A percentile compares a stretch with the other conserved stretches of the same genome.
Conservation (phyloP, 1,140 invertebrate species). For the Arctopsyche grandis region DNA sequence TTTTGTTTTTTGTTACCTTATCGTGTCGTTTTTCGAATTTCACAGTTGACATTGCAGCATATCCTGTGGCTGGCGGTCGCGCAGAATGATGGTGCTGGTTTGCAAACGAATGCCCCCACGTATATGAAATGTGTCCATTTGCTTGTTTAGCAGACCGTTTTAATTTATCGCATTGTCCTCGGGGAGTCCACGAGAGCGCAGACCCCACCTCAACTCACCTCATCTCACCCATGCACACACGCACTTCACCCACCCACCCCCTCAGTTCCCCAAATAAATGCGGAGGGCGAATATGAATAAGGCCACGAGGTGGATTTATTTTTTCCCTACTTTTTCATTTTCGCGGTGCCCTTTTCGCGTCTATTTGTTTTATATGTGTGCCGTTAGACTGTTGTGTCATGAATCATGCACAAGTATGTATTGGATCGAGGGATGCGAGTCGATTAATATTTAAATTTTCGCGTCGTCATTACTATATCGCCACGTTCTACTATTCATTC, state of each 20-base stretch:
- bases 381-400: background rate
- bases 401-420: background rate
- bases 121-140: slow-evolving; percentile 47
- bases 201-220: no score
- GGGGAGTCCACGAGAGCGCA: background rate
- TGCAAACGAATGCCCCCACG: slow-evolving; percentile 18
- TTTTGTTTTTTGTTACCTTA: slow-evolving; percentile 7
- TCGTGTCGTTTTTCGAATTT: slow-evolving; percentile 38
- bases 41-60: slow-evolving; percentile 16
- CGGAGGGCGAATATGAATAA: slow-evolving; percentile 30
- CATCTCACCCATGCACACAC: background rate
- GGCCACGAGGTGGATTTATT: slow-evolving; percentile 20
- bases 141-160: slow-evolving; percentile 51
- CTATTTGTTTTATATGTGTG: slow-evolving; percentile 12
- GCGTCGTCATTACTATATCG: background rate
- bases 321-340: slow-evolving; percentile 32
- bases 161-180: slow-evolving; percentile 50
- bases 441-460: slow-evolving; percentile 1
- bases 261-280: background rate
- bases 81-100: slow-evolving; percentile 36
- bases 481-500: background rate
- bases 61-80: slow-evolving; percentile 22
- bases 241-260: background rate
- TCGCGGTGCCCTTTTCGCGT: slow-evolving; percentile 23
- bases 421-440: background rate